Evolutionary conservation across 1,140 invertebrate genomes (phyloP), one percentile per base, ranked within the genome.

Genomic region (Megalopta genalis): DNA sequence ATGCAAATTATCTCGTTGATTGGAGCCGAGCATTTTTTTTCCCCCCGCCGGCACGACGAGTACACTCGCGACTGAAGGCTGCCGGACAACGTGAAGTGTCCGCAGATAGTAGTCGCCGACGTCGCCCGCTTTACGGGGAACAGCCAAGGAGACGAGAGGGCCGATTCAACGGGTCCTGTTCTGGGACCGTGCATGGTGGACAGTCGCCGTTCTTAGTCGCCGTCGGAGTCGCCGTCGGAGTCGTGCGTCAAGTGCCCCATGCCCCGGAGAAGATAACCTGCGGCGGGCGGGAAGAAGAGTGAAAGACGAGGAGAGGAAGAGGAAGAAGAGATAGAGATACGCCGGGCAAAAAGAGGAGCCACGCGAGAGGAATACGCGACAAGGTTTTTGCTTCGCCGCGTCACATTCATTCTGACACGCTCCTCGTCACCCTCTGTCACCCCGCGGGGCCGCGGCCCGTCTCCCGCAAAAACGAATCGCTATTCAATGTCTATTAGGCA

Each of bases 361-460:
- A 90, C 88, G 88, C 89, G 89, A 88, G 81, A 79, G 69, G 79
- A 83, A 75, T 80, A 80, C 81, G 81, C 82, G 84, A 86, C 86
- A 74, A 73, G 65, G 77, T 90, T 90, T 90, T 89, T 90, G 87
- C 82, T 78, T 62, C 78, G 67, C 62, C 87, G 88, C 89, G 88
- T 88, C 89, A 86, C 88, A 89, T 89, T 89, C 86, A 88, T 89
- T 86, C 84, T 83, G 88, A 87, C 87, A 87, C 86, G 84, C 80
- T 87, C 82, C 82, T 77, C 81, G 75, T 86, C 86, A 83, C 63
- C 67, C 73, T 18, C 5, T 8, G 54, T 52, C 32, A 4, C 32
- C 32, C 32, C 32, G 32, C 32, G 32, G 32, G 1, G 32, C 32
- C 32, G 32, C 32, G 32, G 4, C 32, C 32, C 32, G 32, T n/a